These are phyloP conservation scores for Podarcis raffonei DNA, from an alignment of 2,113 vertebrate genomes.

Conservation along the genomic window DNA sequence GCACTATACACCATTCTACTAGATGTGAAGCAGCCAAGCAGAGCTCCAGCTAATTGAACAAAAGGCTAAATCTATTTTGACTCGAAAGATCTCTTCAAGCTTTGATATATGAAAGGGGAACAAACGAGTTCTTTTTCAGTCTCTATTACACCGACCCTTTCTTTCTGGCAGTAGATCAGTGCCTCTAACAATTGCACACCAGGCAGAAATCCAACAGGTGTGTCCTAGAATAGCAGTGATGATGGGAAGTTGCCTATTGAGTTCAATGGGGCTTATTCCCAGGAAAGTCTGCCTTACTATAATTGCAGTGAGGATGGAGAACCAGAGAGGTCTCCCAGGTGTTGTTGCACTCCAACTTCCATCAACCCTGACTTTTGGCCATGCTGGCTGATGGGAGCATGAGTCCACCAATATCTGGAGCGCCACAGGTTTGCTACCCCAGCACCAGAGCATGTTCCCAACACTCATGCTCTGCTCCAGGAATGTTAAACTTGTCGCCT, in stretches of 20 bases:
- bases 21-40: background rate
- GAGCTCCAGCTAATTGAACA: background rate
- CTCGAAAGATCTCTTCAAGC: background rate
- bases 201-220: background rate
- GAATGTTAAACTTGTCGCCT: too few relatives aligned
- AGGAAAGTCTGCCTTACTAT: too few relatives aligned
- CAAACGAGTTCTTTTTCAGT: background rate
- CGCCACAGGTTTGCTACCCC: background rate
- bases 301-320: too few relatives aligned
- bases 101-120: background rate
- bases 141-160: background rate
- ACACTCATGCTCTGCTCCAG: background rate
- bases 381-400: too few relatives aligned
- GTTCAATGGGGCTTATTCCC: background rate
- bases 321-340: too few relatives aligned
- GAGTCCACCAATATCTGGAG: too few relatives aligned
- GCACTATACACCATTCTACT: background rate
- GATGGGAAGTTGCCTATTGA: background rate
- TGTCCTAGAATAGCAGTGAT: background rate
- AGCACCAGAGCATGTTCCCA: background rate
- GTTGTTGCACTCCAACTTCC: too few relatives aligned
- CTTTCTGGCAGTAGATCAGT: background rate
- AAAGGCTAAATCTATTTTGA: background rate
- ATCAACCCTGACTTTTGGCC: too few relatives aligned
- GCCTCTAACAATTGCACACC: background rate